Evolutionary conservation across 2,113 vertebrate genomes (phyloP), one percentile per base, ranked within the genome.

Genomic region (Plestiodon gilberti): DNA sequence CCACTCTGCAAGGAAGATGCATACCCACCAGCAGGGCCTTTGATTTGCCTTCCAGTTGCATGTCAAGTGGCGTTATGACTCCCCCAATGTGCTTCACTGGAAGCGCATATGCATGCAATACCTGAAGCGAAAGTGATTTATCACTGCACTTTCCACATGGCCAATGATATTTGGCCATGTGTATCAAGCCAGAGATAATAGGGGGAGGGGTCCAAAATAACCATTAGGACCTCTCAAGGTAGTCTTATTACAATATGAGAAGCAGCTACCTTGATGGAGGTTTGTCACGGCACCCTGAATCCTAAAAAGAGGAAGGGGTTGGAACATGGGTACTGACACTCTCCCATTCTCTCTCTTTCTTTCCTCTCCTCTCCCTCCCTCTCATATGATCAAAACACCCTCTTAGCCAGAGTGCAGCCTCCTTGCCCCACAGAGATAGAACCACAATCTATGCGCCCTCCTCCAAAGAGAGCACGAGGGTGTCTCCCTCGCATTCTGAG

Each of bases 281-380:
- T 78, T 79, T 92, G 89, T 75, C 82, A 82, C 88, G 81, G 75
- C 14, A 55, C 48, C 30, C 0, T 33, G 81, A 88, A 71, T 81
- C 38, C 79, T 15, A 82, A 84, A 67, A 84, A 67, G 40, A 77
- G 83, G 78, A 91, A 88, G 18, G 7, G 4, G 14, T 28, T 85
- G 70, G 88, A 88, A 57, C 74, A 52, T 86, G 82, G 90, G 83
- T 75, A 86, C 92, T 92, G 89, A 89, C 17, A 33, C 48, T n/a
- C 59, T 25, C 22, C 1, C 83, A 55, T 86, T 88, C 77, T 71
- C 79, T 85, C 91, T 87, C 43, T 48, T 48, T 64, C 48, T n/a
- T 33, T 25, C 22, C 1, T 81, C 48, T 86, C 87, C 77, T 71
- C 79, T 85, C 91, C 86, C 43, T 48, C 8, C 82, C n/a, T 48